These are phyloP conservation scores for Poeciliopsis prolifica DNA, from an alignment of 2,113 vertebrate genomes.

Conservation along the genomic window DNA sequence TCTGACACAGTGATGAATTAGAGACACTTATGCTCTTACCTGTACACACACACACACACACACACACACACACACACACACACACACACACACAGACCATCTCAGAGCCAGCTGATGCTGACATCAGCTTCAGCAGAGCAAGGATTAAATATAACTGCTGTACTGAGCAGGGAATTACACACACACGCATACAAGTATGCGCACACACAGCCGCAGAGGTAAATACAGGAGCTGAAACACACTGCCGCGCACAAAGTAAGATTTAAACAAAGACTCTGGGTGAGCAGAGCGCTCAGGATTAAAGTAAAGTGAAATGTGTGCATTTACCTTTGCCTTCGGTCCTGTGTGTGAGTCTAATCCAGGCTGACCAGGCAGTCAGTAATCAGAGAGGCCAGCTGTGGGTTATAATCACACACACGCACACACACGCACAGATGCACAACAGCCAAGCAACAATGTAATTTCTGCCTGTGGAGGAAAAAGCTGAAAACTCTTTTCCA, in stretches of 20 bases:
- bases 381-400: constrained; percentile 66
- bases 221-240: neutral
- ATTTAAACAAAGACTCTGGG: constrained; percentile 38
- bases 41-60: constrained; percentile 1
- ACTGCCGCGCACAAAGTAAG: constrained; percentile 11
- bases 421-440: constrained; percentile 10
- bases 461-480: constrained; percentile 33
- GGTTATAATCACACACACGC: constrained; percentile 50
- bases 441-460: constrained; percentile 34
- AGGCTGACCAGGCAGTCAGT: constrained; percentile 60
- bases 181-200: constrained; percentile 3
- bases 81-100: neutral
- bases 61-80: constrained; percentile 1
- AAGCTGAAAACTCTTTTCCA: constrained; percentile 17
- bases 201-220: neutral
- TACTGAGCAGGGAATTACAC: constrained; percentile 66
- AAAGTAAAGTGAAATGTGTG: constrained; percentile 44
- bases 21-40: constrained; percentile 31
- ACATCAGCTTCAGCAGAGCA: constrained; percentile 59
- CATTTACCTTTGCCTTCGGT: constrained; percentile 32
- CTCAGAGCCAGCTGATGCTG: constrained; percentile 62
- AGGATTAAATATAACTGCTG: constrained; percentile 72
- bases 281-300: constrained; percentile 30
- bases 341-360: constrained; percentile 50
- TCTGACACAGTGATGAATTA: constrained; percentile 63